Base-by-base conservation (phyloP, 2,113 vertebrate genomes). In the Neolamprologus modestus region DNA sequence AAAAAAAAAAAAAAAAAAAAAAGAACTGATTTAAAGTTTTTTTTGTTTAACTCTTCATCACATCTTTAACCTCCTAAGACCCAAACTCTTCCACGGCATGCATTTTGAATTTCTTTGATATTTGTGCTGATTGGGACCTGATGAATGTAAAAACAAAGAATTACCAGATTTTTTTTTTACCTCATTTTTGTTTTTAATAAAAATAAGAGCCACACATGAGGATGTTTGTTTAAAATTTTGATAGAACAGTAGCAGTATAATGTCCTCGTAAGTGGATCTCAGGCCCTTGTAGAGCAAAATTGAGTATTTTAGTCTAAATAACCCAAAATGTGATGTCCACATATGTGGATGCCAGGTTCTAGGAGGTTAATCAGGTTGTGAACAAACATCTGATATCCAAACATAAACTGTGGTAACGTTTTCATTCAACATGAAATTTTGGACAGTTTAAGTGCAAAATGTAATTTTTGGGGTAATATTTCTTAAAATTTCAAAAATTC, bases 41-140 rank as follows among this genome's bases (percentile, higher is more conserved):
- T 53, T 26, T 26, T 26, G 24, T 26, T 26, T 26, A 26, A 4
- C 24, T 26, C 52, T 53, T 53, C 52, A 53, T 21, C 3, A 21
- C n/a, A 53, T 53, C 0, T 54, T 53, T 53, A 53, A 11, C 19
- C 5, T 54, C n/a, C 52, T 54, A 54, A 54, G 9, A 54, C 52
- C n/a, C 5, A 54, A 54, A 9, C 14, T 2, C 26, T 59, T 31
- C 26, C 26, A 59, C 14, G 0, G 14, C 14, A 0, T 4, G 55
- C 55, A 31, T 31, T 59, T 6, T 31, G 5, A 59, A 59, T 59
- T 59, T 59, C 5, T 59, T 59, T 59, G 55, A 59, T 59, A 59
- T 59, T 59, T 59, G 26, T 9, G 55, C 26, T 59, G 55, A 59
- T 59, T 59, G 26, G 55, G 26, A 59, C 55, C 0, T 31, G 26